These are phyloP conservation scores for Sialis fuliginosa DNA, from an alignment of 2,888 invertebrate genomes.

Conservation along the genomic window DNA sequence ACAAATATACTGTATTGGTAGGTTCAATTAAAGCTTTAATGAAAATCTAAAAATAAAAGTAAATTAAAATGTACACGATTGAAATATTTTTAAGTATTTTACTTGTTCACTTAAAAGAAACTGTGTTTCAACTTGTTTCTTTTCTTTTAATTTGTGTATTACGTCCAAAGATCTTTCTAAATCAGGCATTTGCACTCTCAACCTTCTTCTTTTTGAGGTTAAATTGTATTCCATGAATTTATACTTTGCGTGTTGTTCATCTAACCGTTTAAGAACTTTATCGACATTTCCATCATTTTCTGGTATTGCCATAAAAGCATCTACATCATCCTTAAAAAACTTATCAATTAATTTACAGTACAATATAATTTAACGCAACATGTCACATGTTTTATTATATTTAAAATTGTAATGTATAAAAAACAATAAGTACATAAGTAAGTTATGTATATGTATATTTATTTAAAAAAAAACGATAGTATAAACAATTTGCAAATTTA, in stretches of 20 bases:
- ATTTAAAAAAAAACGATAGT: not conserved
- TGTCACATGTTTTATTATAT: too few species aligned
- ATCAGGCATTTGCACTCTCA: constrained; percentile 89
- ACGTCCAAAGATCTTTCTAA: constrained; percentile 79
- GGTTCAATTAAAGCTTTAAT: constrained; percentile 73
- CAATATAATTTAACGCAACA: too few species aligned
- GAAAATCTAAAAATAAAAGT: constrained; percentile 14
- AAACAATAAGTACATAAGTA: not conserved
- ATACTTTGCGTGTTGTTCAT: constrained; percentile 90
- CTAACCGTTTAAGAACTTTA: constrained; percentile 66
- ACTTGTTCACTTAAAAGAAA: constrained; percentile 89
- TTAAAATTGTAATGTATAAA: not conserved
- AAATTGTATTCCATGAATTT: constrained; percentile 94
- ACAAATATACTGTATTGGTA: constrained; percentile 71
- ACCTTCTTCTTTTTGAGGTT: constrained; percentile 64
- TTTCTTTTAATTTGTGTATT: constrained; percentile 71
- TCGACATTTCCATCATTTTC: constrained; percentile 74
- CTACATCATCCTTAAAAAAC: constrained; percentile 72
- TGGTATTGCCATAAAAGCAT: constrained; percentile 70
- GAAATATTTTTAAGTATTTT: constrained; percentile 21
- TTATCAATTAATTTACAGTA: not conserved
- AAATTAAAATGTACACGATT: too few species aligned
- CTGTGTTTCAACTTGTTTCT: constrained; percentile 69
- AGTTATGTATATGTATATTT: not conserved
- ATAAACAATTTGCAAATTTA: not conserved